Percentiles rank a stretch among this genome's conserved stretches.
Evolutionary conservation across 2,113 vertebrate genomes (phyloP).

Genomic region (Rhinolophus sinicus): DNA sequence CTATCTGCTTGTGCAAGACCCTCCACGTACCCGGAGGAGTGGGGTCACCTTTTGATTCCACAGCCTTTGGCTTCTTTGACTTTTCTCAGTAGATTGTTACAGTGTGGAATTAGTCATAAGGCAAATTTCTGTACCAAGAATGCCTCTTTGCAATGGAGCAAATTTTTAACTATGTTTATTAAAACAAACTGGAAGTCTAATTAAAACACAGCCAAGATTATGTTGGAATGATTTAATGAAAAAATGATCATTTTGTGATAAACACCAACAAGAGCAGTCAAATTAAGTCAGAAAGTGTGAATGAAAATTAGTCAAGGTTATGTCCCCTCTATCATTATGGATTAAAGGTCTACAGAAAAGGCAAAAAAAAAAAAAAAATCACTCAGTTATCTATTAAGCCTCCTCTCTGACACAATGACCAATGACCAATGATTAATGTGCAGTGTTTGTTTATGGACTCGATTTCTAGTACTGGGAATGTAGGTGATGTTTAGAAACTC

Average conservation of each 20-base stretch:
- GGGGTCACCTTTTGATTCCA: not conserved
- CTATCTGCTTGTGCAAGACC: not conserved
- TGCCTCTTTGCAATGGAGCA: not conserved
- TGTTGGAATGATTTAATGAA: not conserved
- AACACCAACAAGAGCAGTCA: constrained; percentile 38
- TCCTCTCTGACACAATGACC: not conserved
- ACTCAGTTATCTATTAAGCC: not conserved
- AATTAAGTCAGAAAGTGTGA: constrained; percentile 50
- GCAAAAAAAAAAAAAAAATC: not conserved
- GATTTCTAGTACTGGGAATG: not conserved
- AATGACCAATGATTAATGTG: not conserved
- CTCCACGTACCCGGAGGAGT: not conserved
- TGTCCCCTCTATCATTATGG: constrained; percentile 39
- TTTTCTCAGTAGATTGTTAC: not conserved
- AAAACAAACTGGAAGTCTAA: not conserved
- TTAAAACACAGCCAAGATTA: constrained; percentile 5
- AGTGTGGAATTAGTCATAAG: not conserved
- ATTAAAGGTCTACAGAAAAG: constrained; percentile 51
- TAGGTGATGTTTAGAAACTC: not conserved
- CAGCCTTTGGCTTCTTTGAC: not conserved
- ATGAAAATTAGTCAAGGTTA: constrained; percentile 29
- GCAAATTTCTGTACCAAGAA: not conserved
- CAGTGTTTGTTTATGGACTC: not conserved
- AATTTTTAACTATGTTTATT: not conserved
- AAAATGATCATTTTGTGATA: constrained; percentile 36